phyloP scores from a whole-genome alignment of 2,888 invertebrate genomes.

The Sclerodermus sp. region DNA sequence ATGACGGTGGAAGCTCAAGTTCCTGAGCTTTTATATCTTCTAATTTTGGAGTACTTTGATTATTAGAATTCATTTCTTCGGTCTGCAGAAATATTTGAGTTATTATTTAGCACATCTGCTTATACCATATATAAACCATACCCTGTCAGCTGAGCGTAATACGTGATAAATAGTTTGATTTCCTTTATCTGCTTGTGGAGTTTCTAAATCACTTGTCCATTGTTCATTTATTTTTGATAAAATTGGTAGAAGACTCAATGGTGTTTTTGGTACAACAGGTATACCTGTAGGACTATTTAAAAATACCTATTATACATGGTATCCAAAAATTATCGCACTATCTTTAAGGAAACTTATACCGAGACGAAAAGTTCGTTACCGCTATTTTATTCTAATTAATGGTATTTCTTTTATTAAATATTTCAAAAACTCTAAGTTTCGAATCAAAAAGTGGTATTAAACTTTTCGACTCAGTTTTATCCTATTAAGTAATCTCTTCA shows the following conservation, averaged over 20 bases:
- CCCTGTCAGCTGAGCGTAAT: not conserved
- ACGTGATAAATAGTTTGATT: conserved; percentile 1
- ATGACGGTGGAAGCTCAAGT: conserved; percentile 21
- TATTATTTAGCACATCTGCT: conserved; percentile 1
- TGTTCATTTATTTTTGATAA: conserved; percentile 34
- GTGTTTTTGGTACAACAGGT: conserved; percentile 36
- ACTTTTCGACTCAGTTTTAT: too few species aligned
- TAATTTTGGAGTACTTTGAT: conserved; percentile 14
- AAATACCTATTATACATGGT: too few species aligned
- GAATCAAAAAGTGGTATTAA: too few species aligned
- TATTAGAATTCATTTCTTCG: conserved; percentile 2
- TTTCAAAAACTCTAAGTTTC: too few species aligned
- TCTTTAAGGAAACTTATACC: too few species aligned
- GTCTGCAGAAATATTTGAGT: conserved; percentile 10
- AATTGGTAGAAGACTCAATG: conserved; percentile 36
- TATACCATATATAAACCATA: conserved; percentile 9
- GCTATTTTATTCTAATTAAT: too few species aligned
- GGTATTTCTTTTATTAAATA: too few species aligned
- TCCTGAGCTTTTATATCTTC: conserved; percentile 15
- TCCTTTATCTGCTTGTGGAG: conserved; percentile 29
- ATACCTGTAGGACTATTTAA: conserved; percentile 27
- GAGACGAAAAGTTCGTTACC: too few species aligned
- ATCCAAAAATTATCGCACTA: too few species aligned
- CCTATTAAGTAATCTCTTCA: too few species aligned
- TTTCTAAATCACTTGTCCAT: conserved; percentile 47